Evolutionary conservation across 2,113 vertebrate genomes (phyloP).

Genomic region (Podilymbus podiceps): DNA sequence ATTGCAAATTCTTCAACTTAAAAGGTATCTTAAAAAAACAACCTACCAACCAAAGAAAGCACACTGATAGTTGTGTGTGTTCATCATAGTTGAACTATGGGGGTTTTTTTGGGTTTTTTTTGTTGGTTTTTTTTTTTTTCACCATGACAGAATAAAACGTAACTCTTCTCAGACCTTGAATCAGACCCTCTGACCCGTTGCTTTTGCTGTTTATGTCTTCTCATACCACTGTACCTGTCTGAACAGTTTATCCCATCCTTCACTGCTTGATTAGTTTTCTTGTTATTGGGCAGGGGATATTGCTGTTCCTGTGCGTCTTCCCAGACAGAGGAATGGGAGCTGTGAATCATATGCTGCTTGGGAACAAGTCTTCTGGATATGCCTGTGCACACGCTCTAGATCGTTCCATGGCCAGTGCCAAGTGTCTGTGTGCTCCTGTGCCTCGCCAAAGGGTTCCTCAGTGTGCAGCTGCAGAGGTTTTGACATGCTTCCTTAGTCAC

Average conservation of each 20-base stretch:
- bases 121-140: not conserved
- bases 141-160: not conserved
- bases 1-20: not conserved
- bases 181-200: not conserved
- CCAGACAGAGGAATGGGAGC: not conserved
- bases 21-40: not conserved
- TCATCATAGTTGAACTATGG: not conserved
- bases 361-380: not conserved
- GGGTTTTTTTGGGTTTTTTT: too few relatives aligned
- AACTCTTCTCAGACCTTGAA: not conserved
- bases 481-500: not conserved
- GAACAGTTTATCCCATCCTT: not conserved
- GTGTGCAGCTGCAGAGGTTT: not conserved
- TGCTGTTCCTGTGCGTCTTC: not conserved
- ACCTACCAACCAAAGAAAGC: not conserved
- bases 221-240: not conserved
- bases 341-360: fast-evolving
- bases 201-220: not conserved
- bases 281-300: not conserved
- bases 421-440: not conserved
- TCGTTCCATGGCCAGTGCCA: not conserved
- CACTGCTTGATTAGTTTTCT: not conserved
- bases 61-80: too few relatives aligned
- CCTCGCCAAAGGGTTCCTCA: not conserved
- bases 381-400: fast-evolving